Base-by-base conservation (phyloP, 2,113 vertebrate species). In the Oryzias javanicus region DNA sequence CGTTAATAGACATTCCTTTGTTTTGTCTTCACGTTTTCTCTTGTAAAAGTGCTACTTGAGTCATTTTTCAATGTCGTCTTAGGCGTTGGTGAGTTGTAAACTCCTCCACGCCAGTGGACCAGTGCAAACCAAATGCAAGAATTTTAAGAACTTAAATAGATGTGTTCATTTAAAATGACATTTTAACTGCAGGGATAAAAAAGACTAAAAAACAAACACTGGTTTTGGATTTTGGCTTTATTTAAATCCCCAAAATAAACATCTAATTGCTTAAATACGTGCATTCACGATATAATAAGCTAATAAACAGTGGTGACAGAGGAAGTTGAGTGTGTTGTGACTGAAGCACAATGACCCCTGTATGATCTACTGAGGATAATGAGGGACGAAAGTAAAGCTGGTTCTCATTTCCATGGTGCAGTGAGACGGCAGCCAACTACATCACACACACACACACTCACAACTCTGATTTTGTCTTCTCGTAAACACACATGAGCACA, bases 371-470 rank as follows among this genome's bases (percentile, higher is more conserved):
- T 67, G 42, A 61, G 55, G 76, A 64, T 78, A 76, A 75, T 57
- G 70, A 61, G 69, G 62, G 18, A 54, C 47, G 49, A 70, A 69
- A 64, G 66, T 78, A 75, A 82, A 87, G 80, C 85, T 89, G 89
- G 85, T 83, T 90, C 83, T 80, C 72, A 86, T 89, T 90, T 88
- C 79, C 70, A 81, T 64, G 67, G 64, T 67, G 58, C 67, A 55
- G 78, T 72, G 67, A 82, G 72, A 83, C 73, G 60, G 73, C 80
- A 76, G 74, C 70, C 82, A 81, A 70, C 80, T 84, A 79, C 67
- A 80, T 35, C 41, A 58, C 49, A 61, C 18, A 58, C 51, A 64
- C 29, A 10, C 29, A 35, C 29, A 60, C n/a, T n/a, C n/a, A n/a
- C 51, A 64, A 64, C 70, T 71, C 70, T 68, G 49, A 65, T 68